phyloP scores from a whole-genome alignment of 2,113 vertebrate genomes.

The Cricetomys ansorgei region DNA sequence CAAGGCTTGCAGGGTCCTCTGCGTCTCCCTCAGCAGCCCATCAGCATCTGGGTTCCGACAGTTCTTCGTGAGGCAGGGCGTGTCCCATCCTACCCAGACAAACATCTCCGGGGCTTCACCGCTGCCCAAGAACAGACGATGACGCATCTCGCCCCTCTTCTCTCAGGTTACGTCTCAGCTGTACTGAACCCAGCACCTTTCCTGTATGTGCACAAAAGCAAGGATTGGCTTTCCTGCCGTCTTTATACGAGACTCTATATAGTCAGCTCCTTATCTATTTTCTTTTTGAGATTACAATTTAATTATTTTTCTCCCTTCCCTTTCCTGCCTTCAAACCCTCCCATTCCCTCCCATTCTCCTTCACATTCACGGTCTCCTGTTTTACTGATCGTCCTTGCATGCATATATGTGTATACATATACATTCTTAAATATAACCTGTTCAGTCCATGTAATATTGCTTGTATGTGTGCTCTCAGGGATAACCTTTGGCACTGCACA shows the following conservation, averaged over 20 bases:
- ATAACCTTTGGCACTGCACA: not conserved
- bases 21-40: not conserved
- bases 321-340: not conserved
- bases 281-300: not conserved
- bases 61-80: not conserved
- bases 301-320: not conserved
- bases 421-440: not conserved
- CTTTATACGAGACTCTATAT: not conserved
- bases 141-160: not conserved
- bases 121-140: not conserved
- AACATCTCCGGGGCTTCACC: not conserved
- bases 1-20: not conserved
- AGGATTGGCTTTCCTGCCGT: not conserved
- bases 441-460: not conserved
- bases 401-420: not conserved
- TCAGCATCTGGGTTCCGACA: not conserved
- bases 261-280: not conserved
- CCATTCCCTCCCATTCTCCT: not conserved
- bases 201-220: not conserved
- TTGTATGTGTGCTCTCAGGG: not conserved
- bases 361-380: not conserved
- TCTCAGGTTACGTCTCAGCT: not conserved
- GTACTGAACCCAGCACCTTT: not conserved
- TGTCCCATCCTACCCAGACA: not conserved
- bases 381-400: not conserved